A percentile compares a stretch with the other conserved stretches of the same genome.
phyloP scores from a whole-genome alignment of 2,797 vertebrate species.

The Enteromius argenteus region DNA sequence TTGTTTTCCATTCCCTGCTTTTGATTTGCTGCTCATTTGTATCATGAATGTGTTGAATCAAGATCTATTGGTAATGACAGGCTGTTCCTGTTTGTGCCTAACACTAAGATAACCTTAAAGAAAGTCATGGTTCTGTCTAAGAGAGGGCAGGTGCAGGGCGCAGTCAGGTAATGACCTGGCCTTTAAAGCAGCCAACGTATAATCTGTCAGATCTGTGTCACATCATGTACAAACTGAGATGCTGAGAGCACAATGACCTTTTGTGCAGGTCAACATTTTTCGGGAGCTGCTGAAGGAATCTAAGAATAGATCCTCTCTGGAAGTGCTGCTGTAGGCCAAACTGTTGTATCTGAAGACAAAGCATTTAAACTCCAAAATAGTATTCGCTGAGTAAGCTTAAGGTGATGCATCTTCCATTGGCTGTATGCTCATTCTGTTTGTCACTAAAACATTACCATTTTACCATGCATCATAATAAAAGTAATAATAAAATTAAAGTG shows the following conservation, averaged over 20 bases:
- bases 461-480: slow-evolving; percentile 19
- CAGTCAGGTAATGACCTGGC: slow-evolving; percentile 50
- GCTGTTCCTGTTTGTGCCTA: slow-evolving; percentile 31
- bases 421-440: slow-evolving; percentile 23
- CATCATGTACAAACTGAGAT: slow-evolving; percentile 41
- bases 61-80: slow-evolving; percentile 39
- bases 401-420: slow-evolving; percentile 19
- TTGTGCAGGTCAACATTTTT: slow-evolving; percentile 39
- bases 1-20: slow-evolving; percentile 45
- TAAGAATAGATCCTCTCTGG: slow-evolving; percentile 32
- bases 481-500: not conserved
- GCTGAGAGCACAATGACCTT: slow-evolving; percentile 49
- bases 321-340: slow-evolving; percentile 34
- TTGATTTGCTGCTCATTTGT: slow-evolving; percentile 43
- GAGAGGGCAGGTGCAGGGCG: slow-evolving; percentile 39
- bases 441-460: slow-evolving; percentile 20
- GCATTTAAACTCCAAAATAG: slow-evolving; percentile 32
- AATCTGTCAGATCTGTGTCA: slow-evolving; percentile 49
- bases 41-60: slow-evolving; percentile 38
- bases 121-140: slow-evolving; percentile 16
- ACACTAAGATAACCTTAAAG: slow-evolving; percentile 40
- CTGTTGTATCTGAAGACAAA: slow-evolving; percentile 34
- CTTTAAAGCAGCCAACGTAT: slow-evolving; percentile 54
- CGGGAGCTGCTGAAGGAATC: slow-evolving; percentile 21
- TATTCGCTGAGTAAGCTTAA: slow-evolving; percentile 15